A percentile compares a stretch with the other conserved stretches of the same genome.
phyloP scores from a whole-genome alignment of 2,888 invertebrate species.

The Clostera curtula region DNA sequence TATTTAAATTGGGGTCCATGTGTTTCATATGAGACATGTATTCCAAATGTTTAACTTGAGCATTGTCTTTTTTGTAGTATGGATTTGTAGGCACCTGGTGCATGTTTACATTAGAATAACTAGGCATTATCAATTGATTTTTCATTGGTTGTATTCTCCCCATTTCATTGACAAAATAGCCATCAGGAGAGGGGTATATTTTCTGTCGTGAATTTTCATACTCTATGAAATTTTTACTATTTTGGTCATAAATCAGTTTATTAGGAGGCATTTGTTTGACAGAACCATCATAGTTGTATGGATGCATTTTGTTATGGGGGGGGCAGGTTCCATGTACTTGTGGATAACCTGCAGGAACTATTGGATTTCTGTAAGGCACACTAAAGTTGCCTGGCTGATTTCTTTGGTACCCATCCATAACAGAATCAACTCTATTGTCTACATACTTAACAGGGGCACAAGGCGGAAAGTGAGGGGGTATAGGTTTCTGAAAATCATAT shows the following conservation, averaged over 20 bases:
- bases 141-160: conserved; percentile 41
- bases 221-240: conserved; percentile 48
- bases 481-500: conserved; percentile 54
- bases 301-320: conserved; percentile 50
- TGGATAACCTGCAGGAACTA: conserved; percentile 50
- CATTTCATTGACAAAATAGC: conserved; percentile 50
- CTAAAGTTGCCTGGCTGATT: conserved; percentile 46
- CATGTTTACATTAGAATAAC: conserved; percentile 44
- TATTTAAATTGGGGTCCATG: conserved; percentile 41
- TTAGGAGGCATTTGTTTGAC: conserved; percentile 39
- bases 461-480: conserved; percentile 45
- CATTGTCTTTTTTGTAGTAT: conserved; percentile 52
- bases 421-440: conserved; percentile 51
- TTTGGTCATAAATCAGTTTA: conserved; percentile 51
- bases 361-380: conserved; percentile 47
- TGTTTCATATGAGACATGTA: conserved; percentile 46
- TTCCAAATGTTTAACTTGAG: conserved; percentile 46
- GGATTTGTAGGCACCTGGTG: conserved; percentile 42
- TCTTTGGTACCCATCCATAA: conserved; percentile 55
- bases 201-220: conserved; percentile 48
- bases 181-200: conserved; percentile 42
- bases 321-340: conserved; percentile 43
- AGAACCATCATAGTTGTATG: conserved; percentile 41
- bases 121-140: conserved; percentile 43
- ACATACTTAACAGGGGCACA: conserved; percentile 57